Evolutionary conservation across 2,113 vertebrate genomes (phyloP).

Genomic region (Aspidoscelis tigris): DNA sequence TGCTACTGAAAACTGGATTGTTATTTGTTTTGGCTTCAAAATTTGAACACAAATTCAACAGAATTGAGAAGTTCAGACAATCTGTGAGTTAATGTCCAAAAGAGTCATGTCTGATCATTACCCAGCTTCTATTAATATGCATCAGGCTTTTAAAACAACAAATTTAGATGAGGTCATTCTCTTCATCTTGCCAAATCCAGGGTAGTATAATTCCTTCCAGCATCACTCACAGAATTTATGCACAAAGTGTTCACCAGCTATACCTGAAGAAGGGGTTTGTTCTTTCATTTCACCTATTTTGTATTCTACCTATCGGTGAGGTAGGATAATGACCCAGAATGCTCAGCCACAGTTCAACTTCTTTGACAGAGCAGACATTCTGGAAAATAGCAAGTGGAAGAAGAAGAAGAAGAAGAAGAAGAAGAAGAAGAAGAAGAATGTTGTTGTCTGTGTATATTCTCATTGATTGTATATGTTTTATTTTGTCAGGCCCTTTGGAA

Average conservation of each 20-base stretch:
- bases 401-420: no score
- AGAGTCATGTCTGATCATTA: neutral
- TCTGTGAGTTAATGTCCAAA: neutral
- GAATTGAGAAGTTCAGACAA: constrained; percentile 25
- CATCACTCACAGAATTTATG: constrained; percentile 11
- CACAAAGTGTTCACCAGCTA: neutral
- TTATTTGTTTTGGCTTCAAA: constrained; percentile 18
- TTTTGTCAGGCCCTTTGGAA: no score
- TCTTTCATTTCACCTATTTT: neutral
- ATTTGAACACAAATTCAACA: constrained; percentile 23
- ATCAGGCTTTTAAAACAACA: constrained; percentile 15
- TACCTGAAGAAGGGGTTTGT: neutral
- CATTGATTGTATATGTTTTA: no score
- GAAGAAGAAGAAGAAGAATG: no score
- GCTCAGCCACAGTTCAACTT: neutral
- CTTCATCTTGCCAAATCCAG: neutral
- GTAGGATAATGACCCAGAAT: neutral
- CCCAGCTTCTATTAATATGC: neutral
- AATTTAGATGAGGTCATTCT: constrained; percentile 15
- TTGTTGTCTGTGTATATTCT: no score
- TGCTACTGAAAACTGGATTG: neutral
- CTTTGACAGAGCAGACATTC: neutral
- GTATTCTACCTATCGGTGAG: constrained; percentile 4
- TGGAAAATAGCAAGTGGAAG: neutral
- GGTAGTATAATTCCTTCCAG: constrained; percentile 30